Evolutionary conservation across 2,888 invertebrate genomes (phyloP).

Genomic region (Hypena proboscidalis): DNA sequence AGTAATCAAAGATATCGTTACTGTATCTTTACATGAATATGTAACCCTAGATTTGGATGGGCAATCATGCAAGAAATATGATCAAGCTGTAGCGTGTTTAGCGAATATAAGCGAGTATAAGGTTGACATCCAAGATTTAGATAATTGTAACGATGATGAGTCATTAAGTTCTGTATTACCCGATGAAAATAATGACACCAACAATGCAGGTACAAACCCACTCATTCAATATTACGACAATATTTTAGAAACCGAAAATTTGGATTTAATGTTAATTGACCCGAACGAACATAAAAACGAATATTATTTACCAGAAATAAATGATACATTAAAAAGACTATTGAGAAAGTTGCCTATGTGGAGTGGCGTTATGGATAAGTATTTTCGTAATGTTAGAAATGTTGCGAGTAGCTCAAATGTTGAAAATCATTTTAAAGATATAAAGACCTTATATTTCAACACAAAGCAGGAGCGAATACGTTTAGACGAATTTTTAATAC

Average conservation of each 20-base stretch:
- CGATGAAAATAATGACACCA: constrained; percentile 16
- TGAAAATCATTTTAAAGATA: constrained; percentile 23
- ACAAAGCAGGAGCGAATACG: constrained; percentile 18
- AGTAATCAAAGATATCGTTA: constrained; percentile 21
- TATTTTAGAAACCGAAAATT: constrained; percentile 16
- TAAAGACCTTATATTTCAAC: constrained; percentile 19
- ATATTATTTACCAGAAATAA: constrained; percentile 21
- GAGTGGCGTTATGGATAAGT: constrained; percentile 17
- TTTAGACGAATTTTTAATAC: constrained; percentile 22
- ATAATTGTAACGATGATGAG: constrained; percentile 12
- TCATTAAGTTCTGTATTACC: constrained; percentile 11
- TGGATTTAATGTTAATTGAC: constrained; percentile 20
- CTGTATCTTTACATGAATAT: constrained; percentile 20
- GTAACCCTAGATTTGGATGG: too few relatives aligned
- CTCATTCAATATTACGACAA: constrained; percentile 19
- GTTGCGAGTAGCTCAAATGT: constrained; percentile 20
- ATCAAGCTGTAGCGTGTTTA: constrained; percentile 8
- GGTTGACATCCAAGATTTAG: constrained; percentile 9
- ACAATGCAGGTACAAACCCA: constrained; percentile 13
- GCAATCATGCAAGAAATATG: constrained; percentile 12
- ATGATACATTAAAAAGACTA: constrained; percentile 21
- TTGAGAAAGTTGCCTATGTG: constrained; percentile 22
- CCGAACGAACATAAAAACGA: constrained; percentile 11
- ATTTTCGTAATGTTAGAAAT: constrained; percentile 15
- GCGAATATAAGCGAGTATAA: constrained; percentile 12